Evolutionary conservation across 2,888 invertebrate genomes (phyloP), one percentile per base, ranked within the genome.

Genomic region (Tenthredo notha): DNA sequence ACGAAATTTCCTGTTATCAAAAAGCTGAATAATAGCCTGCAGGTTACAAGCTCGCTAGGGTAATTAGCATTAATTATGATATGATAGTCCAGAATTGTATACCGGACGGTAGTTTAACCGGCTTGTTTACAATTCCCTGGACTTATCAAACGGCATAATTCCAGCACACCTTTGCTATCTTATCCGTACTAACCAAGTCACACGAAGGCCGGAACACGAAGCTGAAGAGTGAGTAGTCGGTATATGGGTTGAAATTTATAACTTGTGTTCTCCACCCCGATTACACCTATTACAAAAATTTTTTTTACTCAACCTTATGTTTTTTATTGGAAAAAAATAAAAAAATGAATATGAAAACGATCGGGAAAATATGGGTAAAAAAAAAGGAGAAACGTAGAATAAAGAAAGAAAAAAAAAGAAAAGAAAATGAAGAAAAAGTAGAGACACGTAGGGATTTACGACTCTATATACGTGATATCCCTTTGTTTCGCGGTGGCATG

Each of bases 61-160:
- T 89, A 90, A 90, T 91, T 91, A 90, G 89, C 90, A 91, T 91
- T 91, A 91, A 91, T 91, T 91, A 90, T 88, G 90, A 91, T 91
- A 90, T 89, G 86, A 58, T 80, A 67, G 80, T 80, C 80, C 86
- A 67, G 83, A 70, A 83, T 83, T 18, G 80, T 80, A 50, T 61
- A 83, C 47, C 47, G 33, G 67, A 83, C 83, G 88, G 88, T 86
- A 78, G 87, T 86, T 84, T 87, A 87, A 87, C 86, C 82, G 75
- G 88, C 89, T 90, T 90, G 90, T 91, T 91, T 91, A 90, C 89
- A 90, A 91, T 91, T 88, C 88, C 87, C 84, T 84, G 86, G 83
- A 80, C 84, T 88, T 89, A 89, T 88, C 87, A 87, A 85, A 74
- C 87, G 85, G 86, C 87, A 87, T 89, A 87, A 90, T 89, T 90